These are phyloP conservation scores for Zosterops hypoxanthus DNA, from an alignment of 2,113 vertebrate species.

Conservation along the genomic window DNA sequence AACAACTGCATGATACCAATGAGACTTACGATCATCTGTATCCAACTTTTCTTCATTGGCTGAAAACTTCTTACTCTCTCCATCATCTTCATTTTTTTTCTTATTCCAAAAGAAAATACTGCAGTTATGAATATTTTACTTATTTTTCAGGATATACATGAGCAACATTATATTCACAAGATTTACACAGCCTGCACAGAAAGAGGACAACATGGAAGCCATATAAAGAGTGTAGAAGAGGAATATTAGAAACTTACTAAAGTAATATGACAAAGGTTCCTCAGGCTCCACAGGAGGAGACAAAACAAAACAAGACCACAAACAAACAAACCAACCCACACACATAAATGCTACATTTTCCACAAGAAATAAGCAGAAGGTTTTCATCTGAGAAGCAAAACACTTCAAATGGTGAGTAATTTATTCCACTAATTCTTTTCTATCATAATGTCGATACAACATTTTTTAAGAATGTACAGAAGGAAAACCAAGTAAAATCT, in stretches of 20 bases:
- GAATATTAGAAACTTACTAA: background rate
- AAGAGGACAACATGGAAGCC: background rate
- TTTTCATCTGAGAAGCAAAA: background rate
- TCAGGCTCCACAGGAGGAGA: background rate
- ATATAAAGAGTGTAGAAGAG: background rate
- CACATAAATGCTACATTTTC: background rate
- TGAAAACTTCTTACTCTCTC: constrained; percentile 85
- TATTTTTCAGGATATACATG: constrained; percentile 35
- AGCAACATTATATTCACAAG: constrained; percentile 16
- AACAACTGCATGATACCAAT: background rate
- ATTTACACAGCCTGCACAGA: background rate
- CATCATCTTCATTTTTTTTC: constrained; percentile 87
- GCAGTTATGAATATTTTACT: constrained; percentile 33
- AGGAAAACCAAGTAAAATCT: background rate
- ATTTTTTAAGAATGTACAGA: background rate
- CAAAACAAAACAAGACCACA: background rate
- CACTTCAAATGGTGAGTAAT: background rate
- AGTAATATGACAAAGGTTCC: background rate
- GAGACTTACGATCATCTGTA: constrained; percentile 86
- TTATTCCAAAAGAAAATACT: constrained; percentile 76
- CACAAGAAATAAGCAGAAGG: background rate
- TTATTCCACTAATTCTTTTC: background rate
- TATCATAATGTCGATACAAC: background rate
- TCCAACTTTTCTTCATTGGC: constrained; percentile 82
- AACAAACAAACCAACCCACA: background rate